Conservation (phyloP, 1,140 invertebrate genomes). For the Heliconius congener region DNA sequence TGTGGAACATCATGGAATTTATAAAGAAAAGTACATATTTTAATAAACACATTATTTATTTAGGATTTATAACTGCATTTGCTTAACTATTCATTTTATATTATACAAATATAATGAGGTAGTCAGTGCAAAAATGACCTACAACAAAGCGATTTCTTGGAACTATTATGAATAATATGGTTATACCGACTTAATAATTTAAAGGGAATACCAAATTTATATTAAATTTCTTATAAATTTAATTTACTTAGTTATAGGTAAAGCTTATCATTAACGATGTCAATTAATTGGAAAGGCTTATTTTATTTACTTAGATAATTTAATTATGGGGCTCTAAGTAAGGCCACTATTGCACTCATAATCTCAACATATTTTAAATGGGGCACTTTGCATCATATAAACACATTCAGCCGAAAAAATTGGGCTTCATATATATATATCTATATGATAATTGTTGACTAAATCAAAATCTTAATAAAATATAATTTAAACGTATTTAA, state of each 20-base stretch:
- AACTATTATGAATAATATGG: background rate
- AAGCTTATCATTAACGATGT: background rate
- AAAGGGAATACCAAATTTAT: background rate
- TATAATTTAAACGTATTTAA: background rate
- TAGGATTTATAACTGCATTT: background rate
- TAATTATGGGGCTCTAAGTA: background rate
- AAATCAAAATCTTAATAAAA: background rate
- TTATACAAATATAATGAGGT: background rate
- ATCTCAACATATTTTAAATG: background rate
- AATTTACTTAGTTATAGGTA: background rate
- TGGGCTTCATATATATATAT: too few species aligned
- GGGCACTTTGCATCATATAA: background rate
- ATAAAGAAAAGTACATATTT: background rate
- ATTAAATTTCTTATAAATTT: background rate
- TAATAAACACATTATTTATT: background rate
- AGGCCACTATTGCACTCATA: conserved; percentile 3
- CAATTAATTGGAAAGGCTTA: background rate
- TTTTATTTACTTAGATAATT: background rate
- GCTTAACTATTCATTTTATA: background rate
- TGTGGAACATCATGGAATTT: too few species aligned
- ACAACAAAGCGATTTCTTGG: conserved; percentile 2
- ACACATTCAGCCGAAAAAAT: background rate
- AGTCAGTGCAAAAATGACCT: background rate
- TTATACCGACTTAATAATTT: background rate
- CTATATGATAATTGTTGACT: background rate